Percentiles rank a stretch among this genome's conserved stretches.
These are phyloP conservation scores for Epinephelus malabaricus DNA, from an alignment of 2,797 vertebrate genomes.

Conservation along the genomic window DNA sequence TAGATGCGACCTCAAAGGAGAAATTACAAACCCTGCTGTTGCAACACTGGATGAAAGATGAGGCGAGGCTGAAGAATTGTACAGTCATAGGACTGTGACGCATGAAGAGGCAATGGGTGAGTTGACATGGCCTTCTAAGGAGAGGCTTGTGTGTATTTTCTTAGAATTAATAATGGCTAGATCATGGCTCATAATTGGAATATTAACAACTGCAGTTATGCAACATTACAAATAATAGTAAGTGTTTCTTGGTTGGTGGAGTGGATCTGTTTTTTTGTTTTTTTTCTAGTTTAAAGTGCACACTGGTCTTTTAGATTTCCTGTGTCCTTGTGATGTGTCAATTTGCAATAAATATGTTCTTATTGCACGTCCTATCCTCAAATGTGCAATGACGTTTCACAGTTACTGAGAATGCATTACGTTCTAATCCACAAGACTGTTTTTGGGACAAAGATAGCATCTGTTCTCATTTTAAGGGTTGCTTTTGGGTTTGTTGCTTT, in stretches of 20 bases:
- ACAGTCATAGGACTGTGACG: constrained; percentile 36
- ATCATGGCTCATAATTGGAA: not conserved
- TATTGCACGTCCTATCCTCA: not conserved
- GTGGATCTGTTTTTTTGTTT: not conserved
- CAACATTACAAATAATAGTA: not conserved
- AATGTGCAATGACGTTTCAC: not conserved
- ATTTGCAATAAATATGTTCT: not conserved
- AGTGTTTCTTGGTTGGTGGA: not conserved
- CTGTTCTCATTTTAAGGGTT: constrained; percentile 2
- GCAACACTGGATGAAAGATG: constrained; percentile 37
- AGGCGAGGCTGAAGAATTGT: constrained; percentile 32
- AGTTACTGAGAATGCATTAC: not conserved
- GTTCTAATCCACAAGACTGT: not conserved
- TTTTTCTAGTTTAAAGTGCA: not conserved
- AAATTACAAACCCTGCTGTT: constrained; percentile 10
- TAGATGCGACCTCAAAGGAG: constrained; percentile 21
- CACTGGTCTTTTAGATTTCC: not conserved
- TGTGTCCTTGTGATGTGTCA: not conserved
- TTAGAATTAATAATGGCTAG: not conserved
- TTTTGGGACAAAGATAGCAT: not conserved
- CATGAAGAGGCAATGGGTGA: constrained; percentile 43
- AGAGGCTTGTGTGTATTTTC: constrained; percentile 14
- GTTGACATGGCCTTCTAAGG: constrained; percentile 33
- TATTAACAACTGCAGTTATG: not conserved
- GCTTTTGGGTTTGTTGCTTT: not conserved